These are phyloP conservation scores for Halictus rubicundus DNA, from an alignment of 1,140 invertebrate species.

Conservation along the genomic window DNA sequence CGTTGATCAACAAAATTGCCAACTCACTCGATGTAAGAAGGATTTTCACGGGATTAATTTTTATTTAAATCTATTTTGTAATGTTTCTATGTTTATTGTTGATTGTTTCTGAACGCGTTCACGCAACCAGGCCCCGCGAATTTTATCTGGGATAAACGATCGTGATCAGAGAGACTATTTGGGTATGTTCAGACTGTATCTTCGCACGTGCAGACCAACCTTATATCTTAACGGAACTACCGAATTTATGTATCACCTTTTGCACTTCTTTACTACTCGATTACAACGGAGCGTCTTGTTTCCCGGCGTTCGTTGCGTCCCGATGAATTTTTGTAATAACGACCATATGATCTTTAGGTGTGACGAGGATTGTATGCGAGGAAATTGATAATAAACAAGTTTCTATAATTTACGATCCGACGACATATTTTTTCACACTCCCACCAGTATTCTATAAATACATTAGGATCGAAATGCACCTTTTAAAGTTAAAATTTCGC, in stretches of 20 bases:
- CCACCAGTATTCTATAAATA: no score
- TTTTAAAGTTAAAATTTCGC: no score
- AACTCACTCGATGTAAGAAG: no score
- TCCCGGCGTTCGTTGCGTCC: slow-evolving; percentile 26
- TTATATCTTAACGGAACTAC: not conserved
- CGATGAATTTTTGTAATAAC: slow-evolving; percentile 51
- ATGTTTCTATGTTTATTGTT: not conserved
- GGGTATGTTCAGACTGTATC: not conserved
- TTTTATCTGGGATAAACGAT: not conserved
- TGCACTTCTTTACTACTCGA: slow-evolving; percentile 42
- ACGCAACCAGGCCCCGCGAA: not conserved
- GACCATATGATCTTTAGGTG: slow-evolving; percentile 12
- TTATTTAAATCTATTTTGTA: no score
- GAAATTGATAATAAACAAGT: slow-evolving; percentile 58
- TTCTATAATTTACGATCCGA: slow-evolving; percentile 40
- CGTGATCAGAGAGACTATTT: not conserved
- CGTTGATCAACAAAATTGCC: no score
- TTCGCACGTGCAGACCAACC: not conserved
- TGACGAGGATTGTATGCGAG: slow-evolving; percentile 35
- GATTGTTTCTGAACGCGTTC: not conserved
- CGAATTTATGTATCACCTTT: slow-evolving; percentile 24
- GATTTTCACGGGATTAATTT: no score
- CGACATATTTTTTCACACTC: no score
- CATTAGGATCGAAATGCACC: no score
- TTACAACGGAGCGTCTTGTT: slow-evolving; percentile 16